phyloP scores from a whole-genome alignment of 2,888 invertebrate species.

The Notodonta dromedarius region DNA sequence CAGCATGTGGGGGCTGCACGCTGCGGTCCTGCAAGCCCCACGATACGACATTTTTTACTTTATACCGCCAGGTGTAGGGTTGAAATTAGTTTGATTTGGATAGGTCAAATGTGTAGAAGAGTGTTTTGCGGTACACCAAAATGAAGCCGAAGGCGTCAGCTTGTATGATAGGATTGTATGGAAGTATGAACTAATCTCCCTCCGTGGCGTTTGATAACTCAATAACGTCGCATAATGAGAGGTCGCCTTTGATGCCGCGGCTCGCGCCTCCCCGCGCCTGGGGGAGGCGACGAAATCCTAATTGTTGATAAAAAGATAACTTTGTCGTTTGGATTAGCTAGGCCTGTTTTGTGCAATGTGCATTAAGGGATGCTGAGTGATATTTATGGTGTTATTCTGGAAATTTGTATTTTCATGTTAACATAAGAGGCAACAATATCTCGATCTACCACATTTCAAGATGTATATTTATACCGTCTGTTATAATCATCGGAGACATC shows the following conservation, averaged over 20 bases:
- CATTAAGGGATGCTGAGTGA: constrained; percentile 31
- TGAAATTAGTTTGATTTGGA: constrained; percentile 41
- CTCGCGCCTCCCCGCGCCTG: constrained; percentile 36
- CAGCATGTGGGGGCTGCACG: constrained; percentile 61
- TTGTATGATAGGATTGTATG: constrained; percentile 84
- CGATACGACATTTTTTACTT: constrained; percentile 11
- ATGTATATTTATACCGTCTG: no score
- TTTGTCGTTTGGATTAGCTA: constrained; percentile 55
- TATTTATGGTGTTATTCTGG: constrained; percentile 14
- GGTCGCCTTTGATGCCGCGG: constrained; percentile 75
- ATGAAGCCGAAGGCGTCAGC: constrained; percentile 83
- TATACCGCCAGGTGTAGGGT: constrained; percentile 11
- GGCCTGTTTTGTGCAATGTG: constrained; percentile 51
- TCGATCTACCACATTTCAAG: no score
- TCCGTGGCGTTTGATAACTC: constrained; percentile 79
- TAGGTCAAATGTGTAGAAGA: constrained; percentile 44
- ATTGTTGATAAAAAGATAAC: constrained; percentile 84
- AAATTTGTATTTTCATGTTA: not conserved
- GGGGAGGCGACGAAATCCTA: constrained; percentile 81
- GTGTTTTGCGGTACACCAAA: constrained; percentile 76
- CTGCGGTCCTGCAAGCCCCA: constrained; percentile 7
- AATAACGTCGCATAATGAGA: constrained; percentile 81
- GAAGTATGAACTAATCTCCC: constrained; percentile 84
- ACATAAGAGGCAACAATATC: not conserved
- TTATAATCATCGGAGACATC: no score